A percentile compares a stretch with the other conserved stretches of the same genome.
These are phyloP conservation scores for Clarias platycephalus DNA, from an alignment of 2,797 vertebrate genomes.

Conservation along the genomic window DNA sequence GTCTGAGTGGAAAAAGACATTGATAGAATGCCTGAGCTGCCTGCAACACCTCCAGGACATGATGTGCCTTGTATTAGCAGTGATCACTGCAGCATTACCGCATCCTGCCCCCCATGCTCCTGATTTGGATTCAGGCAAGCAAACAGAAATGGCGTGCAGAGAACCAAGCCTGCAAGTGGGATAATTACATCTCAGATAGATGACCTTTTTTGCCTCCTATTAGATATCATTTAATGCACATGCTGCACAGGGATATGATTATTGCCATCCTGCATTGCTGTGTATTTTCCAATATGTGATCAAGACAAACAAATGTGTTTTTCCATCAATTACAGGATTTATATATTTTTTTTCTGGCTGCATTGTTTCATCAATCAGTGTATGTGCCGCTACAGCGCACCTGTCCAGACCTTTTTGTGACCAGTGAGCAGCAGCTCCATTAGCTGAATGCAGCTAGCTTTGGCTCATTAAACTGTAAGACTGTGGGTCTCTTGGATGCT, in stretches of 20 bases:
- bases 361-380: slow-evolving; percentile 40
- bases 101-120: slow-evolving; percentile 42
- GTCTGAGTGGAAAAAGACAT: slow-evolving; percentile 67
- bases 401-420: slow-evolving; percentile 38
- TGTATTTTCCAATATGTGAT: slow-evolving; percentile 27
- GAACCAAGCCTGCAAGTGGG: slow-evolving; percentile 68
- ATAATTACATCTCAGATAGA: slow-evolving; percentile 67
- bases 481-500: slow-evolving; percentile 70
- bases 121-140: slow-evolving; percentile 68
- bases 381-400: slow-evolving; percentile 17
- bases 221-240: slow-evolving; percentile 60
- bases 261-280: slow-evolving; percentile 15
- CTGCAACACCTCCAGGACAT: slow-evolving; percentile 74
- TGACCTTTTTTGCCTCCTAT: slow-evolving; percentile 61
- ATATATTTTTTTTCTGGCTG: slow-evolving; percentile 22
- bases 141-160: slow-evolving; percentile 65
- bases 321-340: slow-evolving; percentile 36
- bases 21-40: slow-evolving; percentile 68
- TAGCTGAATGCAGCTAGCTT: slow-evolving; percentile 60
- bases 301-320: slow-evolving; percentile 32
- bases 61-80: slow-evolving; percentile 67
- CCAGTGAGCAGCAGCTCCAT: slow-evolving; percentile 39
- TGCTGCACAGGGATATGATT: slow-evolving; percentile 33
- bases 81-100: slow-evolving; percentile 66
- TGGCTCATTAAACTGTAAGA: slow-evolving; percentile 61